Conservation (phyloP, 1,140 invertebrate species). For the Antheraea pernyi region DNA sequence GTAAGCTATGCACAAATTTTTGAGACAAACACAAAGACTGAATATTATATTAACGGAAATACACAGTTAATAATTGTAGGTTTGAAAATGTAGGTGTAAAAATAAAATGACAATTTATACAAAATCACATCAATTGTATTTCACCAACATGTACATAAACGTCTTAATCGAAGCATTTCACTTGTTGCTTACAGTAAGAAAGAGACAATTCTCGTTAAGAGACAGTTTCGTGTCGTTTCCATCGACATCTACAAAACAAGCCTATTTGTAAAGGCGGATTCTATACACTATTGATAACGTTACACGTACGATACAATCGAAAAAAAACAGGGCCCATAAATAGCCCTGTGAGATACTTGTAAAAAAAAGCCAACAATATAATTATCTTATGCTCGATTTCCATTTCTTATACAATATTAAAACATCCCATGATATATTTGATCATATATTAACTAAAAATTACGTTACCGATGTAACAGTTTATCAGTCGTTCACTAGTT, state of each 20-base stretch:
- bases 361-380: too few species aligned
- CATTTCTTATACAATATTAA: too few species aligned
- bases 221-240: constrained; percentile 39
- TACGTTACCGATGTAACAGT: too few species aligned
- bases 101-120: constrained; percentile 58
- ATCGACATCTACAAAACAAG: constrained; percentile 61
- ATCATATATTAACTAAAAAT: too few species aligned
- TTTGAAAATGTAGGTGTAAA: constrained; percentile 6
- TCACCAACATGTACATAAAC: constrained; percentile 77
- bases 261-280: constrained; percentile 70
- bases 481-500: too few species aligned
- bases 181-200: constrained; percentile 71
- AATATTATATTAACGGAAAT: too few species aligned
- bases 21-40: too few species aligned
- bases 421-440: too few species aligned
- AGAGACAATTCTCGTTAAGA: constrained; percentile 64
- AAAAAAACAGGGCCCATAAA: not conserved
- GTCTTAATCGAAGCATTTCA: constrained; percentile 74
- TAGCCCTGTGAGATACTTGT: too few species aligned
- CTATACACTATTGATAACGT: constrained; percentile 46
- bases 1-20: too few species aligned
- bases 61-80: too few species aligned
- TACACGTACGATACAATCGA: constrained; percentile 39
- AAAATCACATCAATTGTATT: constrained; percentile 80
- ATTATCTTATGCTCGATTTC: too few species aligned